Percentiles rank a stretch among this genome's conserved stretches.
phyloP scores from a whole-genome alignment of 1,140 invertebrate species.

The Cylas formicarius region DNA sequence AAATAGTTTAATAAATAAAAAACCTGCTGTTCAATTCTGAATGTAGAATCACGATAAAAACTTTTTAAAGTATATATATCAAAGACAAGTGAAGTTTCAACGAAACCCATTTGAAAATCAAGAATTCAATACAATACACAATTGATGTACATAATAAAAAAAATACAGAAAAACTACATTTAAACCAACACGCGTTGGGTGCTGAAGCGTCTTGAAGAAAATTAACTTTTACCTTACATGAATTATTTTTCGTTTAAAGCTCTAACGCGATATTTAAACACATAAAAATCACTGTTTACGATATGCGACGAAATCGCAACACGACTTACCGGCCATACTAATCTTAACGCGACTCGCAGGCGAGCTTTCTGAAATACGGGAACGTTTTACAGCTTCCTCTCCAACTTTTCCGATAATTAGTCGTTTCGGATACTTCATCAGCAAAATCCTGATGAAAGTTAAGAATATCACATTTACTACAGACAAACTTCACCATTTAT shows the following conservation, averaged over 20 bases:
- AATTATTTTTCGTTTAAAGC: slow-evolving; percentile 28
- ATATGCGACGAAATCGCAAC: slow-evolving; percentile 31
- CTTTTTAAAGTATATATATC: too few species aligned
- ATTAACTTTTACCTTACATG: slow-evolving; percentile 40
- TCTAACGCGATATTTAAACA: slow-evolving; percentile 31
- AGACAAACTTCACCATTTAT: too few species aligned
- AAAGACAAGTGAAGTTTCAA: slow-evolving; percentile 4
- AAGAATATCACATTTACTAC: too few species aligned
- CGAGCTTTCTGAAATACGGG: slow-evolving; percentile 35
- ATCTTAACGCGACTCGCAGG: slow-evolving; percentile 34
- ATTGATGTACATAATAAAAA: background rate
- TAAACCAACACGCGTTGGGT: too few species aligned
- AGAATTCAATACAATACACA: background rate
- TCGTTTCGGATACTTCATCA: slow-evolving; percentile 21
- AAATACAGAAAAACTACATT: background rate
- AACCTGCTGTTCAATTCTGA: too few species aligned
- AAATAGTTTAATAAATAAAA: too few species aligned
- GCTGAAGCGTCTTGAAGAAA: slow-evolving; percentile 15
- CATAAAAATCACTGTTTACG: slow-evolving; percentile 38
- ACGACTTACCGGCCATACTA: slow-evolving; percentile 42
- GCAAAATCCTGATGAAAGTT: too few species aligned
- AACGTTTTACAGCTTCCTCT: slow-evolving; percentile 32
- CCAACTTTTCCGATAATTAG: slow-evolving; percentile 27
- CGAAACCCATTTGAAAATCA: slow-evolving; percentile 13
- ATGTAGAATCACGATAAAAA: too few species aligned